These are phyloP conservation scores for Pseudococcus jackbeardsleyi DNA, from an alignment of 2,888 invertebrate species.

Conservation along the genomic window DNA sequence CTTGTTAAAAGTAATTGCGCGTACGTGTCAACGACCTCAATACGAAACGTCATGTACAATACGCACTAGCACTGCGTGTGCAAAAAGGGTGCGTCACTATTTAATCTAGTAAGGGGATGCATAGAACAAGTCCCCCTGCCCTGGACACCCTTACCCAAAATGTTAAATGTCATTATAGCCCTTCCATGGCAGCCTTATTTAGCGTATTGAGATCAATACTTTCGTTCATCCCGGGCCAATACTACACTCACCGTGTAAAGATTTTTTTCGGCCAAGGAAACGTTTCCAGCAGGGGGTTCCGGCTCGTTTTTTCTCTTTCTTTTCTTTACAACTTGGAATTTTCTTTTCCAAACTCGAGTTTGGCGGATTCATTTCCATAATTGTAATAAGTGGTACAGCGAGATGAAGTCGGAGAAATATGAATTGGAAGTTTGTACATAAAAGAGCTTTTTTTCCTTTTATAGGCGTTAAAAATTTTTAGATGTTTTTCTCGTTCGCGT, in stretches of 20 bases:
- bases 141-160: background rate
- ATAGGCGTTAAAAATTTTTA: constrained; percentile 53
- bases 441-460: constrained; percentile 21
- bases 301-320: too few species aligned
- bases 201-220: constrained; percentile 63
- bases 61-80: constrained; percentile 42
- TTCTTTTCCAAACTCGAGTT: background rate
- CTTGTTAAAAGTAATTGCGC: constrained; percentile 42
- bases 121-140: constrained; percentile 46
- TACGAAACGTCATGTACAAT: constrained; percentile 59
- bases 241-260: background rate
- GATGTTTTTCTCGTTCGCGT: constrained; percentile 48
- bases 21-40: constrained; percentile 60
- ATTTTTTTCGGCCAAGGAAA: constrained; percentile 36
- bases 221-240: constrained; percentile 48
- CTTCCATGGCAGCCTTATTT: constrained; percentile 57
- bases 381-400: background rate
- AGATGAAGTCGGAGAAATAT: constrained; percentile 6
- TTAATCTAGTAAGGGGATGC: constrained; percentile 63
- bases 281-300: too few species aligned
- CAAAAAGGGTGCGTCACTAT: constrained; percentile 62
- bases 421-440: constrained; percentile 41
- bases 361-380: constrained; percentile 8
- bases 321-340: background rate
- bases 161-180: constrained; percentile 64